Percentiles rank a stretch among this genome's conserved stretches.
Conservation (phyloP, 2,888 invertebrate genomes). For the Cremastinae sp. region DNA sequence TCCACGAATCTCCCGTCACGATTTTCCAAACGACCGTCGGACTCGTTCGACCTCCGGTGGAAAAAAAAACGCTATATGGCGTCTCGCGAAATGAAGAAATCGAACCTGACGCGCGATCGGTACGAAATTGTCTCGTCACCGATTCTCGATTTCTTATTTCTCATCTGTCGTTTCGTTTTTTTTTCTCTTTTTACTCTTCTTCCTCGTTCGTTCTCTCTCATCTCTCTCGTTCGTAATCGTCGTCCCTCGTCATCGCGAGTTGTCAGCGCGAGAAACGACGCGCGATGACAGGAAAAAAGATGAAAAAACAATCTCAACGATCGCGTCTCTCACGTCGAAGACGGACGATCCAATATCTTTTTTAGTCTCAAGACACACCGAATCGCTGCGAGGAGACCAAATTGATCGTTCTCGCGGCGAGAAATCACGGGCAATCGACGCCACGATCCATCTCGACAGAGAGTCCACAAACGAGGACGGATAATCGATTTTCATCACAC, state of each 20-base stretch:
- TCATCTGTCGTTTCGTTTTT: too few relatives aligned
- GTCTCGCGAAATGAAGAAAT: constrained; percentile 52
- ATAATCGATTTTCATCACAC: too few relatives aligned
- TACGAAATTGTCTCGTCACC: constrained; percentile 49
- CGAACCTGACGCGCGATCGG: constrained; percentile 31
- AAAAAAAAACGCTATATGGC: constrained; percentile 9
- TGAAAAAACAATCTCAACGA: too few relatives aligned
- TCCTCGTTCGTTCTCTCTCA: too few relatives aligned
- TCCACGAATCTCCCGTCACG: too few relatives aligned
- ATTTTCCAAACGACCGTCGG: too few relatives aligned
- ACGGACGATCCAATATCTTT: constrained; percentile 51
- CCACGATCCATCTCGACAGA: constrained; percentile 31
- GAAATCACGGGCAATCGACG: constrained; percentile 47
- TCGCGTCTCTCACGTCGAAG: too few relatives aligned
- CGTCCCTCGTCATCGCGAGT: constrained; percentile 51
- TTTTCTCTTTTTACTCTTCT: too few relatives aligned
- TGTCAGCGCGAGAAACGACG: constrained; percentile 42
- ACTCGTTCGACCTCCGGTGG: too few relatives aligned
- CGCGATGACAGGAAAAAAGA: constrained; percentile 25
- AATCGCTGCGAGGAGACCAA: constrained; percentile 1
- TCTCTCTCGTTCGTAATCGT: too few relatives aligned
- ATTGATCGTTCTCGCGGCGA: constrained; percentile 52
- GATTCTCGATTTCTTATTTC: too few relatives aligned
- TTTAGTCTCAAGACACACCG: constrained; percentile 15
- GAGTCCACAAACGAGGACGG: too few relatives aligned